These are phyloP conservation scores for Podilymbus podiceps DNA, from an alignment of 2,113 vertebrate genomes.

Conservation along the genomic window DNA sequence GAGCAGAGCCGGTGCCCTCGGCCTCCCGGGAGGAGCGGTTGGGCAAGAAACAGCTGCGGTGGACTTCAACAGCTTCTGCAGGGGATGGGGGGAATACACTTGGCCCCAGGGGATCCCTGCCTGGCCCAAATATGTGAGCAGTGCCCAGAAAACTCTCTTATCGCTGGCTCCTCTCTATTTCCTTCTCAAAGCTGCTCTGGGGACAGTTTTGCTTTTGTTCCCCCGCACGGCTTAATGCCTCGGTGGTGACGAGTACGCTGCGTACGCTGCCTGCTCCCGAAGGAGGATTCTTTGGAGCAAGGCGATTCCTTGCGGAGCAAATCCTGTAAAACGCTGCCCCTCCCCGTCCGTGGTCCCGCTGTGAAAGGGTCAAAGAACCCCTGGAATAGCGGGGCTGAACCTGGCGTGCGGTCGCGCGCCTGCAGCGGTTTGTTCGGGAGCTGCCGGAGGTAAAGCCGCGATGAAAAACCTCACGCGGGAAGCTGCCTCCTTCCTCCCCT, in stretches of 20 bases:
- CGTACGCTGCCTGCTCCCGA: fast-evolving
- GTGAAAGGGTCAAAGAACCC: background rate
- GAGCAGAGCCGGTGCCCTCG: background rate
- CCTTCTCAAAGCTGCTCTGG: background rate
- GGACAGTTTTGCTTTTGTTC: background rate
- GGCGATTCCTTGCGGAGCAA: background rate
- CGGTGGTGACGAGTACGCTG: background rate
- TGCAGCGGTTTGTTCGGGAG: background rate
- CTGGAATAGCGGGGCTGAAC: background rate
- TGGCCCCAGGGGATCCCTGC: background rate
- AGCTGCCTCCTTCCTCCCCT: background rate
- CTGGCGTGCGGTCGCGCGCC: background rate
- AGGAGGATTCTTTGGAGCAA: background rate
- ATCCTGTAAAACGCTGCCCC: background rate
- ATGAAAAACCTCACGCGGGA: background rate
- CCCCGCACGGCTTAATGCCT: background rate
- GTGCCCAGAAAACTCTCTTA: background rate
- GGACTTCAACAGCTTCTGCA: background rate
- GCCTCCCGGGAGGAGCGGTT: background rate
- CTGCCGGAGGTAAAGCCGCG: background rate
- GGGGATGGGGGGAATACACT: fast-evolving
- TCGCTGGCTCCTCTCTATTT: background rate
- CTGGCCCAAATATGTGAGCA: background rate
- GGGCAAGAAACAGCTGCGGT: background rate
- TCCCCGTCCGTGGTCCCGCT: background rate